Conservation (phyloP, 2,797 vertebrate species). For the Iguana delicatissima region DNA sequence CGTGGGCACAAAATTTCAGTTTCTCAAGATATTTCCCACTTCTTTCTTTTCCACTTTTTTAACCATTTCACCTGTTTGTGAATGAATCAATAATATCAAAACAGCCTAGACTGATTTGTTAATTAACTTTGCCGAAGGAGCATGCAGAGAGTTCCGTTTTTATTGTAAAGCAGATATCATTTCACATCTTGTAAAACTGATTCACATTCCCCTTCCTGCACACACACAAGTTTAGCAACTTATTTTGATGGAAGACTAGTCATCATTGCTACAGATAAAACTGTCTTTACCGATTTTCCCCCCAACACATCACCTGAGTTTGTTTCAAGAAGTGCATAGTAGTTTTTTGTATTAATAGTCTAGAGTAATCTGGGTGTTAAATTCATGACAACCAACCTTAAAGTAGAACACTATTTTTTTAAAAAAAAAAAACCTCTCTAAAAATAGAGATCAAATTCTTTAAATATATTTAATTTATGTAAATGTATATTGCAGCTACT, state of each 20-base stretch:
- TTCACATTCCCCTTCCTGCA: slow-evolving; percentile 3
- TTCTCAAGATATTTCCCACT: not conserved
- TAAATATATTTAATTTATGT: slow-evolving; percentile 47
- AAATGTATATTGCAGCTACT: slow-evolving; percentile 46
- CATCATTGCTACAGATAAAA: not conserved
- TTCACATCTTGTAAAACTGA: not conserved
- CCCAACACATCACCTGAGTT: slow-evolving; percentile 19
- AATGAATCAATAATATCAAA: slow-evolving; percentile 40
- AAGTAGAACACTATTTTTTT: slow-evolving; percentile 34
- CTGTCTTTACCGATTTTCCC: slow-evolving; percentile 12
- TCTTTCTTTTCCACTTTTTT: slow-evolving; percentile 16
- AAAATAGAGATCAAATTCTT: slow-evolving; percentile 55
- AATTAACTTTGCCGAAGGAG: slow-evolving; percentile 54
- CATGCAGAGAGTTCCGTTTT: slow-evolving; percentile 53
- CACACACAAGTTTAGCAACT: slow-evolving; percentile 28
- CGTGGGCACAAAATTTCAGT: not conserved
- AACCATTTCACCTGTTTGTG: slow-evolving; percentile 14
- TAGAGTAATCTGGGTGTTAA: slow-evolving; percentile 35
- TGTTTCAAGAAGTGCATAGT: not conserved
- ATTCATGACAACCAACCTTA: slow-evolving; percentile 12
- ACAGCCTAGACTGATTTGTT: slow-evolving; percentile 50
- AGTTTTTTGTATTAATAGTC: not conserved
- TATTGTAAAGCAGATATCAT: not conserved
- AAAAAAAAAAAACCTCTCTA: not conserved
- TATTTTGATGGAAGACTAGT: slow-evolving; percentile 45